These are phyloP conservation scores for Iguana delicatissima DNA, from an alignment of 2,797 vertebrate genomes.

Conservation along the genomic window DNA sequence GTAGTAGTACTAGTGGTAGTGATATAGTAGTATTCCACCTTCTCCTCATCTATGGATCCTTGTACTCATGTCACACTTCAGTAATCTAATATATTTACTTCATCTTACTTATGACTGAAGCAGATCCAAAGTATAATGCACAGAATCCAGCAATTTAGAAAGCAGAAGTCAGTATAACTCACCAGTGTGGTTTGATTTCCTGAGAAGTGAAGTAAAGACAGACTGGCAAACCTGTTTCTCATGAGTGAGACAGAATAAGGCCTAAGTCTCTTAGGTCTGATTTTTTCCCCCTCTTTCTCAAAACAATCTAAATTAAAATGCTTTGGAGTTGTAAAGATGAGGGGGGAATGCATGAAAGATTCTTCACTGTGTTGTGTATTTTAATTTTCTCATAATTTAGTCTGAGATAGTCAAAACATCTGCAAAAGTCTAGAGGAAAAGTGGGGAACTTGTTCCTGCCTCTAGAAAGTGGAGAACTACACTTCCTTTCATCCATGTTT, in stretches of 20 bases:
- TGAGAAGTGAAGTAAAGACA: not conserved
- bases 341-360: rapidly evolving
- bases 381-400: not conserved
- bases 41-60: not conserved
- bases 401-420: not conserved
- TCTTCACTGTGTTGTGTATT: not conserved
- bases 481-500: not conserved
- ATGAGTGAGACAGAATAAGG: not conserved
- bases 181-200: not conserved
- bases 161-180: not conserved
- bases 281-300: not conserved
- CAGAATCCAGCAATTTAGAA: not conserved
- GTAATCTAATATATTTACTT: not conserved
- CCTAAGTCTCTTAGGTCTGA: not conserved
- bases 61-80: not conserved
- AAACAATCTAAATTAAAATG: not conserved
- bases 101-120: not conserved
- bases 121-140: not conserved
- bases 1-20: not conserved
- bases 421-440: not conserved
- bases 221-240: not conserved
- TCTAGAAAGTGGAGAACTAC: not conserved
- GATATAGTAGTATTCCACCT: no score
- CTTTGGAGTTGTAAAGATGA: rapidly evolving
- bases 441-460: not conserved